Conservation (phyloP, 2,797 vertebrate genomes). For the Tragelaphus oryx region DNA sequence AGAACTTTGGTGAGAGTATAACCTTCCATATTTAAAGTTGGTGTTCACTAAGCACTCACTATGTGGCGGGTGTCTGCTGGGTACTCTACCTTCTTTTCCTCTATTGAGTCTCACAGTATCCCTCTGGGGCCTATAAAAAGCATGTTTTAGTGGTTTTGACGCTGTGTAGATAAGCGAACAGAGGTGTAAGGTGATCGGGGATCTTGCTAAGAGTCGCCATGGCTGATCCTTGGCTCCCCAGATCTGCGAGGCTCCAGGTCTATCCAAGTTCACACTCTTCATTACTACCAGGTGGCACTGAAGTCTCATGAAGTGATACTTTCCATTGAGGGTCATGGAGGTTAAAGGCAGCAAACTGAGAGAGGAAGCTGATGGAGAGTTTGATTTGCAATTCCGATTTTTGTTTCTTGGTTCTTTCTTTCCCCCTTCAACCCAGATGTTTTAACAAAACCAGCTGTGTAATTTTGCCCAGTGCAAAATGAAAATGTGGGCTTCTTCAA, state of each 20-base stretch:
- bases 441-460: neutral
- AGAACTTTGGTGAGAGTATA: neutral
- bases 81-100: neutral
- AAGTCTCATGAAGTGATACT: neutral
- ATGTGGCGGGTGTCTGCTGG: neutral
- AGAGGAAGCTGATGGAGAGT: neutral
- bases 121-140: neutral
- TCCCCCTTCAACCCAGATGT: neutral
- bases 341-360: neutral
- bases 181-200: neutral
- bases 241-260: neutral
- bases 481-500: neutral
- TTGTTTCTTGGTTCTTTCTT: neutral
- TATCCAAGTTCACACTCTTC: neutral
- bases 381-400: neutral
- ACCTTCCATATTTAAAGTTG: neutral
- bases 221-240: neutral
- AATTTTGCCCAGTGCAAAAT: neutral
- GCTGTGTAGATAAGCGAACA: neutral
- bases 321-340: neutral
- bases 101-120: neutral
- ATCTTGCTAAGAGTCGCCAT: neutral
- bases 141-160: neutral
- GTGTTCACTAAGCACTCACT: neutral
- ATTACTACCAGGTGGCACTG: neutral